These are phyloP conservation scores for Nymphalis urticae DNA, from an alignment of 2,888 invertebrate genomes.

Conservation along the genomic window DNA sequence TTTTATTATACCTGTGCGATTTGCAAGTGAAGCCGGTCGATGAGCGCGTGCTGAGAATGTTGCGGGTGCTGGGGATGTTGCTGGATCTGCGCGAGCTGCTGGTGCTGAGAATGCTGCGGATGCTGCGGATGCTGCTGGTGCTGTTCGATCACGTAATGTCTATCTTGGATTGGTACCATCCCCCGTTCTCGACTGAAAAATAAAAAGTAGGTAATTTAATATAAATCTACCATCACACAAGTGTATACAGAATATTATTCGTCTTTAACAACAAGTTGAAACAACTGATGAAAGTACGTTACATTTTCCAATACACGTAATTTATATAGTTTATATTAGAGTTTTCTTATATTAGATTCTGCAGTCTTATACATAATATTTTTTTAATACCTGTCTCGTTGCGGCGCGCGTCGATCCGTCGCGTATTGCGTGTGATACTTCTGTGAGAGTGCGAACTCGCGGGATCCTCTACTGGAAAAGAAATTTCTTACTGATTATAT, in stretches of 20 bases:
- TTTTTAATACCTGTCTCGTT: conserved; percentile 56
- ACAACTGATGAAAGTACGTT: no score
- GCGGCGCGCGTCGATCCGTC: conserved; percentile 62
- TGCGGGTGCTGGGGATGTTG: conserved; percentile 51
- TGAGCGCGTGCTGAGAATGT: conserved; percentile 50
- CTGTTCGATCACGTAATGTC: conserved; percentile 63
- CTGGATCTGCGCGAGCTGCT: conserved; percentile 44
- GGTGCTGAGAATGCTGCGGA: conserved; percentile 56
- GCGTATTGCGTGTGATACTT: conserved; percentile 49
- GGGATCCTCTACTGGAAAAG: conserved; percentile 44
- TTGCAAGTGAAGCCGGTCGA: conserved; percentile 56
- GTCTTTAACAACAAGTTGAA: no score
- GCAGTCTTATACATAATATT: background rate
- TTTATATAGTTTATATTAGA: background rate
- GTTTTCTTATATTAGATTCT: background rate
- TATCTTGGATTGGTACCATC: conserved; percentile 65
- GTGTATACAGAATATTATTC: no score
- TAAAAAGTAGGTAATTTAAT: background rate
- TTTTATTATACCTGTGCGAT: conserved; percentile 45
- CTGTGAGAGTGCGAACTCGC: conserved; percentile 55
- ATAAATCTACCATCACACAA: no score
- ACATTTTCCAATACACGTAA: no score
- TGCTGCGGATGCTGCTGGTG: conserved; percentile 54
- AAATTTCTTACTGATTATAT: background rate
- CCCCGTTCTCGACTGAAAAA: conserved; percentile 46